A percentile compares a stretch with the other conserved stretches of the same genome.
Conservation (phyloP, 2,797 vertebrate species). For the Protonibea diacanthus region DNA sequence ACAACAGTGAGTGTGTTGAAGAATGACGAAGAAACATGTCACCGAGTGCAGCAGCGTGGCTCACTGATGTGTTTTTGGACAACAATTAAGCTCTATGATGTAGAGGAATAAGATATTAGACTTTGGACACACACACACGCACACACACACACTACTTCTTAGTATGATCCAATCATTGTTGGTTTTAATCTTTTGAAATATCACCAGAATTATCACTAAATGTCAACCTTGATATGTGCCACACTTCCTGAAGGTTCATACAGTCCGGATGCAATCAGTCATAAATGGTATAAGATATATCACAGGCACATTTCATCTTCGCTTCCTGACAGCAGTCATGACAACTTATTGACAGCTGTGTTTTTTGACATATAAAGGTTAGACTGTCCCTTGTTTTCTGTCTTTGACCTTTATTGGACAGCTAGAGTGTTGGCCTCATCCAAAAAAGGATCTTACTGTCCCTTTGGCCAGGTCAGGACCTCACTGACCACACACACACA, state of each 20-base stretch:
- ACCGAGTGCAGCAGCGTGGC: background rate
- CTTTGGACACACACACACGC: background rate
- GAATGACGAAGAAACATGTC: background rate
- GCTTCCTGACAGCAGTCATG: constrained; percentile 41
- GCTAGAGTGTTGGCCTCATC: constrained; percentile 58
- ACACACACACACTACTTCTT: background rate
- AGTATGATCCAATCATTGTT: background rate
- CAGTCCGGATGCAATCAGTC: background rate
- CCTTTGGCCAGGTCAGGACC: constrained; percentile 80
- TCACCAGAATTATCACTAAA: background rate
- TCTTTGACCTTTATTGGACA: constrained; percentile 80
- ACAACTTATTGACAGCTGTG: constrained; percentile 36
- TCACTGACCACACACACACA: constrained; percentile 62
- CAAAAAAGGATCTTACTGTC: constrained; percentile 55
- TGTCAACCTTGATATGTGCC: background rate
- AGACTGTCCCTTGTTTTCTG: constrained; percentile 64
- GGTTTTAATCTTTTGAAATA: background rate
- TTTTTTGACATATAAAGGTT: constrained; percentile 70
- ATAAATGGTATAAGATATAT: background rate
- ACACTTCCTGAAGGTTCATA: background rate
- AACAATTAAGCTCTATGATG: background rate
- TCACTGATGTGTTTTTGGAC: background rate
- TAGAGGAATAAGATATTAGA: background rate
- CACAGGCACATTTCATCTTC: background rate
- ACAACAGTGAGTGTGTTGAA: too few relatives aligned